phyloP scores from a whole-genome alignment of 2,888 invertebrate genomes.

The Laothoe populi region DNA sequence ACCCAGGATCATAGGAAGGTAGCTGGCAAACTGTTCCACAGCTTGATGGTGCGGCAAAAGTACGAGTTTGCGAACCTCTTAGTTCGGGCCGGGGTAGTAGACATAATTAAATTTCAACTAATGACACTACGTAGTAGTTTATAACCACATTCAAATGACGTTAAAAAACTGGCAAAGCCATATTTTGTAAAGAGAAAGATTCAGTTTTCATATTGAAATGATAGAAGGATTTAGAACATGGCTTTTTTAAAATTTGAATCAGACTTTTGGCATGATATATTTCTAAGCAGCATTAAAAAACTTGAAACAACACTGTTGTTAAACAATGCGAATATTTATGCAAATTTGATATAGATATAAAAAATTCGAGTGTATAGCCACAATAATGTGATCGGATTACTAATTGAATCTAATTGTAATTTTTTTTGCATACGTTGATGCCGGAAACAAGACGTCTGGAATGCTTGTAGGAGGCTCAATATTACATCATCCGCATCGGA shows the following conservation, averaged over 20 bases:
- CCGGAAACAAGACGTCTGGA: not conserved
- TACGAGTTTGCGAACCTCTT: no score
- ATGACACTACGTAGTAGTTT: no score
- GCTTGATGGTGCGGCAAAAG: no score
- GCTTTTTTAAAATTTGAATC: not conserved
- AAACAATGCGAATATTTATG: not conserved
- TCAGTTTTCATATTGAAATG: no score
- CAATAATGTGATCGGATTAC: constrained; percentile 3
- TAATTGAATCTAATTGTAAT: not conserved
- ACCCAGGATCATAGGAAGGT: no score
- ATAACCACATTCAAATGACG: no score
- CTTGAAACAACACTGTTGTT: not conserved
- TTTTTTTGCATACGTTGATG: not conserved
- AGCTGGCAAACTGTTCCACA: no score
- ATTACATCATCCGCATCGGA: not conserved
- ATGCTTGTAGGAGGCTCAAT: not conserved
- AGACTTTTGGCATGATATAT: not conserved
- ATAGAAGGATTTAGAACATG: no score
- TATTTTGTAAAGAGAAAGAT: no score
- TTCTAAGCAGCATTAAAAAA: not conserved
- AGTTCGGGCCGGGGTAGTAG: no score
- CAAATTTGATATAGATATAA: not conserved
- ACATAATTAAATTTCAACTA: no score
- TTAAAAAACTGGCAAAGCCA: no score
- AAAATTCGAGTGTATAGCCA: not conserved